Conservation (phyloP, 2,888 invertebrate species). For the Yponomeuta malinellus region DNA sequence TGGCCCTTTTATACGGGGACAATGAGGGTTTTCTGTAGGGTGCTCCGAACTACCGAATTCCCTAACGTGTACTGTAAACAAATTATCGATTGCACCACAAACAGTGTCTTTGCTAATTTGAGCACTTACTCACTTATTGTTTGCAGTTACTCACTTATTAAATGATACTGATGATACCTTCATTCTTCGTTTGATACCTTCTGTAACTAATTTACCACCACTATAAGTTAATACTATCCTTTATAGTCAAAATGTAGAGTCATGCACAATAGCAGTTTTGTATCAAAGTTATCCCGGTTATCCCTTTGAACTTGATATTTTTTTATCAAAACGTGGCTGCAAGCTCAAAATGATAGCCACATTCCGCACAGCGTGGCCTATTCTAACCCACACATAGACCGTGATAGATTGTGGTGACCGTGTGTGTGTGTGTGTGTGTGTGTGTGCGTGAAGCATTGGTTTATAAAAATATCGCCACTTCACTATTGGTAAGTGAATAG, state of each 20-base stretch:
- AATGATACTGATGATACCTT: background rate
- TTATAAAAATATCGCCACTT: background rate
- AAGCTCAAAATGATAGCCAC: slow-evolving; percentile 44
- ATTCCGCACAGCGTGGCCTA: slow-evolving; percentile 47
- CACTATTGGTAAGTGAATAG: background rate
- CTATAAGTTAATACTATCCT: no score
- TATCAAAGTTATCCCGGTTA: background rate
- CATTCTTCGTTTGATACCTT: background rate
- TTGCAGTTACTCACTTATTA: background rate
- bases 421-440: slow-evolving; percentile 13
- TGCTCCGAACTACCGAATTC: slow-evolving; percentile 48
- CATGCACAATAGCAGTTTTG: background rate
- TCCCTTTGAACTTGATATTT: slow-evolving; percentile 70
- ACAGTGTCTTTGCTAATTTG: slow-evolving; percentile 15
- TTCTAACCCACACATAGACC: slow-evolving; percentile 20
- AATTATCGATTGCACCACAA: slow-evolving; percentile 33
- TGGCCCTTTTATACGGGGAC: slow-evolving; percentile 37
- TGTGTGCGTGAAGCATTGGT: slow-evolving; percentile 15
- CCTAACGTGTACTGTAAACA: slow-evolving; percentile 49
- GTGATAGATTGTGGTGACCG: slow-evolving; percentile 14
- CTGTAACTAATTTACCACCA: no score
- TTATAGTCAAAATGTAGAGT: background rate
- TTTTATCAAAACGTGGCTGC: slow-evolving; percentile 56
- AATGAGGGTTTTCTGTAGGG: slow-evolving; percentile 39
- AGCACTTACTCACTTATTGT: background rate